A percentile compares a stretch with the other conserved stretches of the same genome.
Evolutionary conservation across 2,888 invertebrate genomes (phyloP).

Genomic region (Phragmatobia fuliginosa): DNA sequence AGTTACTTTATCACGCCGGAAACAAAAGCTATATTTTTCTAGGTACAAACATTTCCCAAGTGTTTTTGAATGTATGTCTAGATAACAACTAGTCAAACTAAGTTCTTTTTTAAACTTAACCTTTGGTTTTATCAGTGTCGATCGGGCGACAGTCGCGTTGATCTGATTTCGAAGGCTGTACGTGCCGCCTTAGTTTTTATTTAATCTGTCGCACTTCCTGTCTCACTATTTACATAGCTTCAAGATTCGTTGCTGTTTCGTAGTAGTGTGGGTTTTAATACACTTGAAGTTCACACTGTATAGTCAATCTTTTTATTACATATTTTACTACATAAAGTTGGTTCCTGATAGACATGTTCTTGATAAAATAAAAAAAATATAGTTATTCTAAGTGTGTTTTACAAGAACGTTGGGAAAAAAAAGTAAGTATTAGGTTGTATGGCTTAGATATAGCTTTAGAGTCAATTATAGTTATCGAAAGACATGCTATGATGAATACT

Average conservation of each 20-base stretch:
- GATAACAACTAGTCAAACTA: constrained; percentile 31
- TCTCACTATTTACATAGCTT: constrained; percentile 42
- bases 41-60: neutral
- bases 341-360: neutral
- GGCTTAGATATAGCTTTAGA: neutral
- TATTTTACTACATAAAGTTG: neutral
- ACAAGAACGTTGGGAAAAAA: neutral
- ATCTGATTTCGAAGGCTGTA: constrained; percentile 46
- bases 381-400: neutral
- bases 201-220: constrained; percentile 64
- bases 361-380: neutral
- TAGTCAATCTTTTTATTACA: neutral
- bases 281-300: neutral
- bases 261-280: neutral
- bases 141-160: constrained; percentile 45
- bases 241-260: constrained; percentile 33
- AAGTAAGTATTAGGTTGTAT: neutral
- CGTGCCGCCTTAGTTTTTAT: constrained; percentile 48
- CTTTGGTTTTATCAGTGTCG: constrained; percentile 42
- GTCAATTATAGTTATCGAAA: neutral
- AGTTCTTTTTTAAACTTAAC: constrained; percentile 22
- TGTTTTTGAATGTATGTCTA: constrained; percentile 16
- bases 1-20: neutral
- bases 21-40: constrained; percentile 3
- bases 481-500: neutral